phyloP scores from a whole-genome alignment of 2,797 vertebrate genomes.

The Holocentrus rufus region DNA sequence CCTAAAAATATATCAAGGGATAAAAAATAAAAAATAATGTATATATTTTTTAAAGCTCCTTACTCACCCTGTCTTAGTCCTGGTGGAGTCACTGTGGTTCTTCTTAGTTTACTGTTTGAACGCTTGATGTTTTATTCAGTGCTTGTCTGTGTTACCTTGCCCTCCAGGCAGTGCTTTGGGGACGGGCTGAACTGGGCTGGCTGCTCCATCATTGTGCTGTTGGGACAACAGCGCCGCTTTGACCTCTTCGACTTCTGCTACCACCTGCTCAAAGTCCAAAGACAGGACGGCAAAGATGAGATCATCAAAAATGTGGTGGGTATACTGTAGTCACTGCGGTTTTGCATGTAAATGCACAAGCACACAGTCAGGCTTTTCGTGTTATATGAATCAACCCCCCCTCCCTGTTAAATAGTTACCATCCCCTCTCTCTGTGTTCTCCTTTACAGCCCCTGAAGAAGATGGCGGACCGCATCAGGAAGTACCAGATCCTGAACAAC shows the following conservation, averaged over 20 bases:
- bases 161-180: constrained; percentile 93
- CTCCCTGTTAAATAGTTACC: neutral
- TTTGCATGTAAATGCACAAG: neutral
- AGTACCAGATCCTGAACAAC: constrained; percentile 99
- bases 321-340: neutral
- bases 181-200: constrained; percentile 98
- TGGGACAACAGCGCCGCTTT: constrained; percentile 97
- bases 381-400: neutral
- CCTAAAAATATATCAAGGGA: too few species aligned
- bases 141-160: neutral
- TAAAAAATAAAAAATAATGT: too few species aligned
- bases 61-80: neutral
- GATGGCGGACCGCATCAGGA: constrained; percentile 98
- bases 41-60: too few species aligned
- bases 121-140: neutral
- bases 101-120: neutral
- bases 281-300: constrained; percentile 98
- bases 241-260: constrained; percentile 99
- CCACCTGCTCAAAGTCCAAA: constrained; percentile 96
- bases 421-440: neutral
- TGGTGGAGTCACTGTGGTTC: neutral
- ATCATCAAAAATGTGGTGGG: constrained; percentile 99
- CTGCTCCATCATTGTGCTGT: constrained; percentile 95
- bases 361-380: neutral
- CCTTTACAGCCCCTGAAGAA: constrained; percentile 93